Percentiles rank a stretch among this genome's conserved stretches.
Evolutionary conservation across 2,113 vertebrate genomes (phyloP).

Genomic region (Nothobranchius kuhntae): DNA sequence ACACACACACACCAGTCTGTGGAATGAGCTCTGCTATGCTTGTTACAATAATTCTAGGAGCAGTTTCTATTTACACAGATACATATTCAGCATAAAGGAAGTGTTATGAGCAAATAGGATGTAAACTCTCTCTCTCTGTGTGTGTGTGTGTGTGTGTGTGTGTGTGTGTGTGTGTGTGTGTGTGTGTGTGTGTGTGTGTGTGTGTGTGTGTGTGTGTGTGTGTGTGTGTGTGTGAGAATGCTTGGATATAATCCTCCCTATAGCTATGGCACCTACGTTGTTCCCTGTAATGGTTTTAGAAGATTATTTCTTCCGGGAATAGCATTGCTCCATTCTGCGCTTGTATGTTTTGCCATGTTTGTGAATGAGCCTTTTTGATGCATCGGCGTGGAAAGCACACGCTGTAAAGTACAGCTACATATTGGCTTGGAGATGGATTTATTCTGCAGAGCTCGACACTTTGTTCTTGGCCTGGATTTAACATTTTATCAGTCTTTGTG

Average conservation of each 20-base stretch:
- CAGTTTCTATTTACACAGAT: slow-evolving; percentile 33
- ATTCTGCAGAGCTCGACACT: slow-evolving; percentile 63
- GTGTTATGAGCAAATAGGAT: slow-evolving; percentile 26
- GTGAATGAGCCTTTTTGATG: slow-evolving; percentile 70
- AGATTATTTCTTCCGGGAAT: slow-evolving; percentile 77
- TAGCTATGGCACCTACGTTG: slow-evolving; percentile 71
- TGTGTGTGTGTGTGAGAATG: neutral
- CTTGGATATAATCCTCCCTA: slow-evolving; percentile 67
- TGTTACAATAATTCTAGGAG: slow-evolving; percentile 37
- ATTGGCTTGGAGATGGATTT: slow-evolving; percentile 73
- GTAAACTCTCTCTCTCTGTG: neutral
- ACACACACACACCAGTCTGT: slow-evolving; percentile 5
- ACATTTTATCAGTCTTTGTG: slow-evolving; percentile 12
- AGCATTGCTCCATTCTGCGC: slow-evolving; percentile 58
- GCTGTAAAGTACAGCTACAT: slow-evolving; percentile 52
- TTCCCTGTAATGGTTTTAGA: slow-evolving; percentile 78
- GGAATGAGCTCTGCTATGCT: slow-evolving; percentile 47
- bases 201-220: neutral
- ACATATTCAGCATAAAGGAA: slow-evolving; percentile 24
- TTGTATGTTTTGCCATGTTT: slow-evolving; percentile 60
- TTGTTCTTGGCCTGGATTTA: slow-evolving; percentile 50
- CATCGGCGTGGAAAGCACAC: slow-evolving; percentile 52
- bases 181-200: neutral
- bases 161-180: neutral
- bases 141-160: neutral